These are phyloP conservation scores for Platycnemis pennipes DNA, from an alignment of 2,888 invertebrate genomes.

Conservation along the genomic window DNA sequence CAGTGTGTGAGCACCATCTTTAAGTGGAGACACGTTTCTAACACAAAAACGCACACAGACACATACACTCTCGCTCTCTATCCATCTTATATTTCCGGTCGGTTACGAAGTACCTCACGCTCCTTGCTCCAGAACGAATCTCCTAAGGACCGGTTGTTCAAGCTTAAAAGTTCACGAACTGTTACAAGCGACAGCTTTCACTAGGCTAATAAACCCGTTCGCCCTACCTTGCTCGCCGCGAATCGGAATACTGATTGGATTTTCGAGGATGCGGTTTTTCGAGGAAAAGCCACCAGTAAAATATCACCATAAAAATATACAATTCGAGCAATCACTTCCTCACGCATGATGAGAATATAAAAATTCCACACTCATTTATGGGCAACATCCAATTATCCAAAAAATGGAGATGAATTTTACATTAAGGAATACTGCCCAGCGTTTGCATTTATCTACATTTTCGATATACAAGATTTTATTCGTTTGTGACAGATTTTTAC, in stretches of 20 bases:
- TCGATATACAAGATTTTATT: background rate
- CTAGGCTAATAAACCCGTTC: background rate
- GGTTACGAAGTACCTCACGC: background rate
- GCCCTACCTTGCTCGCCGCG: background rate
- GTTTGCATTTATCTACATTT: background rate
- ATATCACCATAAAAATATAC: background rate
- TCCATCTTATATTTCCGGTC: background rate
- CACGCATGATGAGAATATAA: background rate
- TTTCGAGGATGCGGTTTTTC: background rate
- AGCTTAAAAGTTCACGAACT: background rate
- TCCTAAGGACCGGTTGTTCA: slow-evolving; percentile 1
- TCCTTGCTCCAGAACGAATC: background rate
- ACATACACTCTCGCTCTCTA: background rate
- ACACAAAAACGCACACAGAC: no score
- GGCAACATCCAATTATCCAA: background rate
- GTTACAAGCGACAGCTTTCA: slow-evolving; percentile 15
- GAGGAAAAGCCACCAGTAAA: background rate
- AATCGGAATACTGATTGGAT: background rate
- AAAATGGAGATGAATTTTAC: background rate
- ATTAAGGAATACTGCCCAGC: background rate
- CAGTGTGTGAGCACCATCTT: background rate
- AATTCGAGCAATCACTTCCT: background rate
- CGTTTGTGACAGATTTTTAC: background rate
- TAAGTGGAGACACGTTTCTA: background rate
- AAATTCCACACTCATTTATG: background rate